Conservation (phyloP, 2,888 invertebrate genomes). For the Pyrgus malvae region DNA sequence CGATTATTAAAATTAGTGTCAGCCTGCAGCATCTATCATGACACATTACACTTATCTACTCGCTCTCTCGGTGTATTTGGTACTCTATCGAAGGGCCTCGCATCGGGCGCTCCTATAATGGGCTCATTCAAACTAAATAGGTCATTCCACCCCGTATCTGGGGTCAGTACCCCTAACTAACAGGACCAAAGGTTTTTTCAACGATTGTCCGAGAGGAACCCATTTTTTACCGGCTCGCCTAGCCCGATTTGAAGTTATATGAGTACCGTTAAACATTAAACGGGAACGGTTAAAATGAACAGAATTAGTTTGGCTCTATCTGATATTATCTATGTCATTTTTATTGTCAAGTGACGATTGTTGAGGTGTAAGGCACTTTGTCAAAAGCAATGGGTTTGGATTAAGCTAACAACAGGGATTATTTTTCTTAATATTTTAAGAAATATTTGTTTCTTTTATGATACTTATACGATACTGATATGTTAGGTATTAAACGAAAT, state of each 20-base stretch:
- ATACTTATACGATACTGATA: too few species aligned
- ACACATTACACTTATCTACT: background rate
- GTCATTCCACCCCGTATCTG: slow-evolving; percentile 70
- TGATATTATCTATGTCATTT: slow-evolving; percentile 6
- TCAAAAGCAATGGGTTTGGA: background rate
- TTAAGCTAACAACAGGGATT: too few species aligned
- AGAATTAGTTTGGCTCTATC: slow-evolving; percentile 38
- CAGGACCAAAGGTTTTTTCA: slow-evolving; percentile 74
- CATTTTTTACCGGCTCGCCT: slow-evolving; percentile 76
- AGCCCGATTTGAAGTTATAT: slow-evolving; percentile 68
- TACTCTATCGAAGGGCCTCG: slow-evolving; percentile 9
- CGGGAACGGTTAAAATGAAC: slow-evolving; percentile 42
- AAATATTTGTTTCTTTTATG: too few species aligned
- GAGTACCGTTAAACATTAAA: slow-evolving; percentile 66
- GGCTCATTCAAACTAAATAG: slow-evolving; percentile 74
- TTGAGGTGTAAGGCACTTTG: background rate
- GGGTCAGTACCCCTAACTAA: slow-evolving; percentile 72
- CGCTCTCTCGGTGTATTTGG: background rate
- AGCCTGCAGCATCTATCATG: background rate
- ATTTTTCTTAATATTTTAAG: too few species aligned
- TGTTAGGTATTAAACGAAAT: too few species aligned
- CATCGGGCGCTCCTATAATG: slow-evolving; percentile 46
- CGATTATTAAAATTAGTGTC: background rate
- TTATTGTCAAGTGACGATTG: slow-evolving; percentile 16
- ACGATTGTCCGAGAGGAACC: slow-evolving; percentile 49